phyloP scores from a whole-genome alignment of 2,888 invertebrate species.

The Caenorhabditis macrosperma region DNA sequence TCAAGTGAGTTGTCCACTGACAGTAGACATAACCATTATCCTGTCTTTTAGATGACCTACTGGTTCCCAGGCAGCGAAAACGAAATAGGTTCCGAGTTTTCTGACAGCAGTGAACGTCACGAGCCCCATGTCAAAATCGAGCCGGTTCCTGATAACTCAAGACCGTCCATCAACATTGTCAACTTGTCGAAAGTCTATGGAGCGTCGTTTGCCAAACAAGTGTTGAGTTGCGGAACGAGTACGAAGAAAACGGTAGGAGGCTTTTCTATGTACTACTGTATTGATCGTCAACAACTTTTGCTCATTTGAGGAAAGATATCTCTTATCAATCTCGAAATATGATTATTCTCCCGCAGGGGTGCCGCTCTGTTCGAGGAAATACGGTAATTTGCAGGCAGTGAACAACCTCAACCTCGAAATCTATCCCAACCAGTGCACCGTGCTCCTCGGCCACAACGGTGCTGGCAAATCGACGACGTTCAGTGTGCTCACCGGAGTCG shows the following conservation, averaged over 20 bases:
- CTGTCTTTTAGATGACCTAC: constrained; percentile 68
- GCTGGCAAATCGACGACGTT: constrained; percentile 94
- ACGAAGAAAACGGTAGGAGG: constrained; percentile 59
- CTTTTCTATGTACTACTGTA: no score
- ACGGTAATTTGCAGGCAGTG: constrained; percentile 84
- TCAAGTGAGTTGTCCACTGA: constrained; percentile 81
- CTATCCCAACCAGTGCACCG: constrained; percentile 86
- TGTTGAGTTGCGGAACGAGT: constrained; percentile 71
- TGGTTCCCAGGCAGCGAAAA: constrained; percentile 70
- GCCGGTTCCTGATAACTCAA: constrained; percentile 38
- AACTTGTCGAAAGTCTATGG: constrained; percentile 73
- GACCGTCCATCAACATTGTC: constrained; percentile 68
- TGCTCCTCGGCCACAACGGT: constrained; percentile 88
- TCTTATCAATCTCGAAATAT: no score
- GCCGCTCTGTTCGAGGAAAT: neutral
- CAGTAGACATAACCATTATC: neutral
- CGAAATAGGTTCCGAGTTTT: no score
- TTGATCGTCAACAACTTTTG: no score
- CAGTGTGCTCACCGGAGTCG: constrained; percentile 88
- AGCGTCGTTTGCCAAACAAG: constrained; percentile 72
- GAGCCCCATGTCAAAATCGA: constrained; percentile 40
- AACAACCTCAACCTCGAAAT: constrained; percentile 86
- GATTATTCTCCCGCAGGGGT: no score
- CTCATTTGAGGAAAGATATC: no score
- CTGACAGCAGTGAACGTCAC: constrained; percentile 6